These are phyloP conservation scores for Andrena bicolor DNA, from an alignment of 2,888 invertebrate species.

Conservation along the genomic window DNA sequence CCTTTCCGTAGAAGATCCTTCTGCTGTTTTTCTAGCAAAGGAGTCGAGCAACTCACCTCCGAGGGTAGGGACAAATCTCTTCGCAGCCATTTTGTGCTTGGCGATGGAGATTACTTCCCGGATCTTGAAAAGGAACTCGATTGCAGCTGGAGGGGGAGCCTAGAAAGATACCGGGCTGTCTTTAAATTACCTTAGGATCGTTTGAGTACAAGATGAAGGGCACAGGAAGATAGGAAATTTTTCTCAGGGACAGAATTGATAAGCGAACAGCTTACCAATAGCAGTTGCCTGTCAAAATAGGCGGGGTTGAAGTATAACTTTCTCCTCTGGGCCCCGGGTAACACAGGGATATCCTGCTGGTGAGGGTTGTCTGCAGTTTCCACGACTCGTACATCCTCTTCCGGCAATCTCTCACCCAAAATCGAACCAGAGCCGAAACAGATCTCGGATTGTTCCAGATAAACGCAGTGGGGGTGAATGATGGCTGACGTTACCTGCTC, in stretches of 20 bases:
- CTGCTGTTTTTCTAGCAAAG: no score
- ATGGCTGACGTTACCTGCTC: conserved; percentile 89
- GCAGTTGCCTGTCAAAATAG: conserved; percentile 94
- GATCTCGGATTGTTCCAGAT: conserved; percentile 82
- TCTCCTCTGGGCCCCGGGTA: conserved; percentile 89
- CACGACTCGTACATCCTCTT: conserved; percentile 94
- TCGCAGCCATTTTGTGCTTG: conserved; percentile 94
- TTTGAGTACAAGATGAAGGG: not conserved
- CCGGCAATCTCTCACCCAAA: conserved; percentile 89
- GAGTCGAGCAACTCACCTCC: conserved; percentile 83
- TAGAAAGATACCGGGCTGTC: conserved; percentile 84
- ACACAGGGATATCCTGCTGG: conserved; percentile 80
- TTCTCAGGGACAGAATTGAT: not conserved
- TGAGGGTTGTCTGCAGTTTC: conserved; percentile 89
- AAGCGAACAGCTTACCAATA: conserved; percentile 88
- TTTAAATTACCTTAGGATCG: conserved; percentile 52
- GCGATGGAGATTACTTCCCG: conserved; percentile 96
- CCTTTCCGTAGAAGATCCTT: not conserved
- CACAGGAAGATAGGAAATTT: not conserved
- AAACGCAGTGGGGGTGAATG: conserved; percentile 88
- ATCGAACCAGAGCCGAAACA: conserved; percentile 80
- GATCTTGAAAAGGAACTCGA: conserved; percentile 95
- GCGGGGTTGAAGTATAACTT: conserved; percentile 96
- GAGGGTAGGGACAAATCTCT: conserved; percentile 92
- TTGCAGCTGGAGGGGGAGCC: conserved; percentile 95